A percentile compares a stretch with the other conserved stretches of the same genome.
Conservation (phyloP, 2,797 vertebrate genomes). For the Chiloscyllium punctatum region DNA sequence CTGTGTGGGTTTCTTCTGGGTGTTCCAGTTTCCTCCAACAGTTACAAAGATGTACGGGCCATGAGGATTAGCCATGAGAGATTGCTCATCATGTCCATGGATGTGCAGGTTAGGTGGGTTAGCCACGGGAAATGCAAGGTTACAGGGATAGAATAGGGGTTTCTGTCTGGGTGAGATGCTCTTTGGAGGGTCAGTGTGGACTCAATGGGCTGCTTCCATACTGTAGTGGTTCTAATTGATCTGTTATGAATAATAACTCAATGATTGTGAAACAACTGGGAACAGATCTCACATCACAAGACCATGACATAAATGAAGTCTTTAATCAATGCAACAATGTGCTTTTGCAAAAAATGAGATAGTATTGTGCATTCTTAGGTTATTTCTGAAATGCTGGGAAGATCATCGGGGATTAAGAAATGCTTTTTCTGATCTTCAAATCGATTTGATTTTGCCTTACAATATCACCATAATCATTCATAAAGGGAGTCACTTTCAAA, state of each 20-base stretch:
- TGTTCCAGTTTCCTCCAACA: too few species aligned
- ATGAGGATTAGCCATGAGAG: too few species aligned
- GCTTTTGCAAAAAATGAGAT: not conserved
- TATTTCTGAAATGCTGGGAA: not conserved
- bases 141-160: too few species aligned
- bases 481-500: not conserved
- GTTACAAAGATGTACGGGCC: too few species aligned
- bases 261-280: not conserved
- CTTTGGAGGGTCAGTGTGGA: too few species aligned
- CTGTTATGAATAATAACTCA: not conserved
- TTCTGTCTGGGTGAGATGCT: too few species aligned
- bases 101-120: too few species aligned
- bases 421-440: not conserved
- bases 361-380: not conserved
- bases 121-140: too few species aligned
- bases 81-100: too few species aligned
- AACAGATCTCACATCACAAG: conserved; percentile 21
- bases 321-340: not conserved
- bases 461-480: not conserved
- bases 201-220: too few species aligned
- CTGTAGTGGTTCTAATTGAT: not conserved
- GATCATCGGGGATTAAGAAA: not conserved
- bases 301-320: not conserved
- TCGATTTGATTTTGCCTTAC: not conserved
- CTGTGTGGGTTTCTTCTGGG: too few species aligned